These are phyloP conservation scores for Atherix ibis DNA, from an alignment of 2,888 invertebrate species.

Conservation along the genomic window DNA sequence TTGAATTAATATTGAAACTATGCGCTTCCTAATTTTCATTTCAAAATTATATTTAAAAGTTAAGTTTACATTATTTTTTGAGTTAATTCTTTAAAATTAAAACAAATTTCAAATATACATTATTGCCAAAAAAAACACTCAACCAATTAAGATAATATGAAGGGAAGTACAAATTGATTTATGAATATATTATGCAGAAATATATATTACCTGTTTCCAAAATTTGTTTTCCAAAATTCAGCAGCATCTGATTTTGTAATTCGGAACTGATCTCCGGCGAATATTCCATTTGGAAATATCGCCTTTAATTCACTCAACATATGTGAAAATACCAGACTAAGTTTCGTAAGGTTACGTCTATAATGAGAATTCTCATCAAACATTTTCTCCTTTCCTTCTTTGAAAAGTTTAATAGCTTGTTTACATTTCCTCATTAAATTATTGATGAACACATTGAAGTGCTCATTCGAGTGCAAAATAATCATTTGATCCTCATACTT, in stretches of 20 bases:
- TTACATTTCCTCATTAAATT: slow-evolving; percentile 98
- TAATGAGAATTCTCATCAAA: slow-evolving; percentile 94
- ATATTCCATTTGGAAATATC: slow-evolving; percentile 89
- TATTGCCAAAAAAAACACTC: no score
- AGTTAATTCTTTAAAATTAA: no score
- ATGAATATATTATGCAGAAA: no score
- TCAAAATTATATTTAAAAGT: no score
- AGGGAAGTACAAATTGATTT: no score
- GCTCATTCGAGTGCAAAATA: slow-evolving; percentile 84
- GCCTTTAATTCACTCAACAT: slow-evolving; percentile 99
- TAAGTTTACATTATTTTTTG: no score
- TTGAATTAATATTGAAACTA: no score
- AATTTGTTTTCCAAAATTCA: slow-evolving; percentile 93
- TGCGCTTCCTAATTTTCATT: no score
- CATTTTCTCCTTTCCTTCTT: slow-evolving; percentile 97
- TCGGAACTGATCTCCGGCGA: slow-evolving; percentile 93
- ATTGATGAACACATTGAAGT: slow-evolving; percentile 93
- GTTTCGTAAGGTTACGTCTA: slow-evolving; percentile 88
- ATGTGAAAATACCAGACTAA: slow-evolving; percentile 97
- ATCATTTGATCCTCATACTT: slow-evolving; percentile 95
- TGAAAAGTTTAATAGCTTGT: slow-evolving; percentile 94
- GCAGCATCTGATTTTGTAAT: slow-evolving; percentile 99
- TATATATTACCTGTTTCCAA: slow-evolving; percentile 93
- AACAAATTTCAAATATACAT: no score
- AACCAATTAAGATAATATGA: no score